Conservation (phyloP, 2,113 vertebrate genomes). For the Nettapus auritus region DNA sequence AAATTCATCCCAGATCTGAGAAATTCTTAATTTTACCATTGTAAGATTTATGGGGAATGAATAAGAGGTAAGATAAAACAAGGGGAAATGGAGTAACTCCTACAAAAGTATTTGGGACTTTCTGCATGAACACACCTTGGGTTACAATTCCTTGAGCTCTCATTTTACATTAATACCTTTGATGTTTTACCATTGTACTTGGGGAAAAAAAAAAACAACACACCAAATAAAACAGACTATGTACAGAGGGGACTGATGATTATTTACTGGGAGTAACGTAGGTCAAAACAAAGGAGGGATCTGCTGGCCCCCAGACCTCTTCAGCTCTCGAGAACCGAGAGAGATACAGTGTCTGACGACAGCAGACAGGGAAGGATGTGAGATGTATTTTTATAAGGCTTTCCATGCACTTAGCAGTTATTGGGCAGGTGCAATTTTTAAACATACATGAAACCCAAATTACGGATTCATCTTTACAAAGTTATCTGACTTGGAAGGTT, state of each 20-base stretch:
- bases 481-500: constrained; percentile 42
- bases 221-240: neutral
- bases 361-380: constrained; percentile 35
- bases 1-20: neutral
- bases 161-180: neutral
- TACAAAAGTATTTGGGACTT: neutral
- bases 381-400: constrained; percentile 47
- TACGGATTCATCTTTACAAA: constrained; percentile 50
- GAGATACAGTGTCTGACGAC: neutral
- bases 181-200: neutral
- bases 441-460: constrained; percentile 55
- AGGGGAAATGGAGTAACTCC: neutral
- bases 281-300: neutral
- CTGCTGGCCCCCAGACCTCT: neutral
- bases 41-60: neutral
- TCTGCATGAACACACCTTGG: neutral
- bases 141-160: neutral
- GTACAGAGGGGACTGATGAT: neutral
- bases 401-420: constrained; percentile 15
- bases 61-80: neutral
- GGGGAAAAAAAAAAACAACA: neutral
- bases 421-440: constrained; percentile 69
- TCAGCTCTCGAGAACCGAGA: neutral
- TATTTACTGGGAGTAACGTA: neutral
- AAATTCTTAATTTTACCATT: neutral